These are phyloP conservation scores for Ferrisia virgata DNA, from an alignment of 2,888 invertebrate species.

Conservation along the genomic window DNA sequence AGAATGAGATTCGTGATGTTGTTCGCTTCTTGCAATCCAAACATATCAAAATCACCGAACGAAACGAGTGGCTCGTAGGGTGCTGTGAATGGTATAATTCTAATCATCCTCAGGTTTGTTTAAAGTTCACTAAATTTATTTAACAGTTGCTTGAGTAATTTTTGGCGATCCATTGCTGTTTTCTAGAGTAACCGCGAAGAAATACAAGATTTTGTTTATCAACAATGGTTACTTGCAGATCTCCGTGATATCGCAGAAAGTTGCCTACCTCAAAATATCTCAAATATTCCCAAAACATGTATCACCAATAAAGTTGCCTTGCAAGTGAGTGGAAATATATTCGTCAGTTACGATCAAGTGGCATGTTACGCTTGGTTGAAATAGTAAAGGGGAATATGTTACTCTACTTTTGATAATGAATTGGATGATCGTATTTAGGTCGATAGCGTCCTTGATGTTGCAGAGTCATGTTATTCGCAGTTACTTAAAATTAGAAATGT, in stretches of 20 bases:
- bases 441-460: conserved; percentile 49
- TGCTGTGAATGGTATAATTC: conserved; percentile 47
- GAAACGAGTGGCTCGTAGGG: conserved; percentile 47
- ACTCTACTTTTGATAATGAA: not conserved
- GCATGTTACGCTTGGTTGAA: too few species aligned
- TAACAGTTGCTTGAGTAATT: too few species aligned
- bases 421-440: conserved; percentile 44
- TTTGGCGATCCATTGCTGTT: too few species aligned
- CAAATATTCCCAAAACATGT: conserved; percentile 42
- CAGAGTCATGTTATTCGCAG: conserved; percentile 50
- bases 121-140: conserved; percentile 5
- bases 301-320: conserved; percentile 49
- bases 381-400: too few species aligned
- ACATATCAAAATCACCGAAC: conserved; percentile 43
- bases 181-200: conserved; percentile 38
- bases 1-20: not conserved
- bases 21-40: conserved; percentile 7
- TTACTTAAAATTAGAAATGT: conserved; percentile 49
- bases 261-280: conserved; percentile 48
- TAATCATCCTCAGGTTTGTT: conserved; percentile 44
- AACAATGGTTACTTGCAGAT: conserved; percentile 51
- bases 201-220: conserved; percentile 48
- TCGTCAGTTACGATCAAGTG: too few species aligned
- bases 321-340: conserved; percentile 46
- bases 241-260: conserved; percentile 49